phyloP scores from a whole-genome alignment of 2,797 vertebrate species.

The Cichlasoma orientale region DNA sequence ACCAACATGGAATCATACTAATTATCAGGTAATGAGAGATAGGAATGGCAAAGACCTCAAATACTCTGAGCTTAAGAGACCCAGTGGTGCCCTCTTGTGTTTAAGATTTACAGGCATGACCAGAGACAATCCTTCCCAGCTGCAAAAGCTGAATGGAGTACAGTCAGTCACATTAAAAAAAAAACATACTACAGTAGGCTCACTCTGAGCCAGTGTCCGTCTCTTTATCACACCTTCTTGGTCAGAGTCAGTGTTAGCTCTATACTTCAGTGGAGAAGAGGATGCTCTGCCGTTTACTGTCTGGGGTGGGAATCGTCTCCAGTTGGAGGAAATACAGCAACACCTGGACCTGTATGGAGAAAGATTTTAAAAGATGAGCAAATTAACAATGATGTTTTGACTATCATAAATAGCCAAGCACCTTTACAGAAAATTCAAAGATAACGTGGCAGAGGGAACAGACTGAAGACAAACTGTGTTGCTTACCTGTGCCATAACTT shows the following conservation, averaged over 20 bases:
- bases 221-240: slow-evolving; percentile 29
- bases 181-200: slow-evolving; percentile 67
- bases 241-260: slow-evolving; percentile 36
- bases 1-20: slow-evolving; percentile 30
- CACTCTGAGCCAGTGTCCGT: slow-evolving; percentile 67
- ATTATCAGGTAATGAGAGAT: slow-evolving; percentile 41
- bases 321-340: slow-evolving; percentile 97
- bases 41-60: slow-evolving; percentile 28
- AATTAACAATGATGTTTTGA: neutral
- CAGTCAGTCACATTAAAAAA: slow-evolving; percentile 56
- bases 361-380: neutral
- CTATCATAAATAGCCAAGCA: neutral
- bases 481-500: slow-evolving; percentile 97
- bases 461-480: neutral
- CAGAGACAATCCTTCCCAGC: slow-evolving; percentile 37
- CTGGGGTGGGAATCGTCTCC: slow-evolving; percentile 95
- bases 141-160: slow-evolving; percentile 26
- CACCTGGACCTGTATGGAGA: slow-evolving; percentile 89
- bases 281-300: slow-evolving; percentile 98
- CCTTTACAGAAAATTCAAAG: neutral
- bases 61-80: slow-evolving; percentile 37
- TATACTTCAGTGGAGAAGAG: slow-evolving; percentile 99
- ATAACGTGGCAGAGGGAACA: neutral
- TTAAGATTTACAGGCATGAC: slow-evolving; percentile 3
- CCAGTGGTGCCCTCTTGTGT: slow-evolving; percentile 65